Evolutionary conservation across 2,888 invertebrate genomes (phyloP).

Genomic region (Cremastobaeus sp.): DNA sequence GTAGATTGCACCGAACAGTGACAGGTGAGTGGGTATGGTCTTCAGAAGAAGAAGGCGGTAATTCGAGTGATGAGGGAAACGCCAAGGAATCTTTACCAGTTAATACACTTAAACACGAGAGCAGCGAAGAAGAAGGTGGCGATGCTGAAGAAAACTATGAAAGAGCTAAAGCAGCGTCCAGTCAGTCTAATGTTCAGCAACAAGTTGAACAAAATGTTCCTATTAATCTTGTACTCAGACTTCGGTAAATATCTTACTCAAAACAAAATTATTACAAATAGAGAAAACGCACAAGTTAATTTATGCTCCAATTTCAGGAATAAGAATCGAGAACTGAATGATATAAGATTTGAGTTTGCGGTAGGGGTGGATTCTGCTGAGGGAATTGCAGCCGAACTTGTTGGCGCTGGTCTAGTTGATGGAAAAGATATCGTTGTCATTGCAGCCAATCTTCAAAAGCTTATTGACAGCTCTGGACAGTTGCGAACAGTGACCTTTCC

Average conservation of each 20-base stretch:
- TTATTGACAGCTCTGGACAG: constrained; percentile 86
- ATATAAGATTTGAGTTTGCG: constrained; percentile 98
- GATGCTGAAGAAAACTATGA: constrained; percentile 74
- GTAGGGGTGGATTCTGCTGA: constrained; percentile 93
- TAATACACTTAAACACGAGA: constrained; percentile 78
- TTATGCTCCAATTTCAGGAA: constrained; percentile 81
- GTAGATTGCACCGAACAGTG: constrained; percentile 91
- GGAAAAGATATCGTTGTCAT: constrained; percentile 94
- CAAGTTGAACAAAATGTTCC: constrained; percentile 77
- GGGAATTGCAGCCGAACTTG: constrained; percentile 95
- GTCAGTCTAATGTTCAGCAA: constrained; percentile 69
- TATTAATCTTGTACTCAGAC: constrained; percentile 91
- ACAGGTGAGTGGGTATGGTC: constrained; percentile 99
- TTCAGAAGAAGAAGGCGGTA: constrained; percentile 89
- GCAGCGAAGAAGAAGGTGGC: constrained; percentile 77
- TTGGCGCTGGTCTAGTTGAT: constrained; percentile 96
- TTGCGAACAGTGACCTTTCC: constrained; percentile 92
- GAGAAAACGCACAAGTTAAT: background rate
- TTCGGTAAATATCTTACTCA: constrained; percentile 82
- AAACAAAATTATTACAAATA: background rate
- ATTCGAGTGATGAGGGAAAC: constrained; percentile 80
- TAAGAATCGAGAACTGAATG: constrained; percentile 93
- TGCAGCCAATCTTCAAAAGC: constrained; percentile 93
- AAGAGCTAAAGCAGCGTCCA: constrained; percentile 71
- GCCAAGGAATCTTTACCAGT: constrained; percentile 76